Evolutionary conservation across 2,888 invertebrate species (phyloP), one percentile per base, ranked within the genome.

Genomic region (Acleris sparsana): DNA sequence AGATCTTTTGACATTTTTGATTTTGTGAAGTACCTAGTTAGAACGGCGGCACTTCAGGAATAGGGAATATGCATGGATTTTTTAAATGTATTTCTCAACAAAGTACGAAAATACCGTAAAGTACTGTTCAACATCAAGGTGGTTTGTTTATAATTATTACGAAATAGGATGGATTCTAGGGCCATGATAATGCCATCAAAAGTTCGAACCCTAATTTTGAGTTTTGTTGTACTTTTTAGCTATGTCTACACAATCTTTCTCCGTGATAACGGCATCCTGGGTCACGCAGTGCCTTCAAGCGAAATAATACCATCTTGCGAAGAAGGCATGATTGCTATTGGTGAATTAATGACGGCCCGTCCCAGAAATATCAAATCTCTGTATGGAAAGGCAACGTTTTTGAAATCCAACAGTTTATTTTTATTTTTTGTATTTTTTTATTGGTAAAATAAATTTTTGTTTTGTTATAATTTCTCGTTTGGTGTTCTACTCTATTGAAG

Each of bases 221-320:
- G 20, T 33, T 33, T 7, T 33, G 13, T 13, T 53, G 18, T 25
- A 6, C 20, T 43, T 75, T 68, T 1, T 74, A 90, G 90, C 49
- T 87, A 84, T 59, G 89, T 86, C 0, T 80, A 82, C 70, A 81
- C 86, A 0, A 80, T 90, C 17, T 72, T 82, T 0, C 84, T 96
- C 0, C 89, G 95, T 1, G 97, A 97, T 77, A 93, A 85, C 3
- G 96, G 96, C 0, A 77, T 83, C 0, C 94, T 93, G 75, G 97
- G 97, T 0, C 95, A 96, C 77, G 80, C 96, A 0, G 86, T 97
- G 0, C 96, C 96, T 0, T 80, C 94, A 0, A 81, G 88, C 0
- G 93, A 95, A 75, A 96, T 97, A 65, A 75, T 93, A 5, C 93
- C 94, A 13, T 93, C 94, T 7, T 94, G 94, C 58, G 76, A 92